These are phyloP conservation scores for Paracanthobrama guichenoti DNA, from an alignment of 2,113 vertebrate genomes.

Conservation along the genomic window DNA sequence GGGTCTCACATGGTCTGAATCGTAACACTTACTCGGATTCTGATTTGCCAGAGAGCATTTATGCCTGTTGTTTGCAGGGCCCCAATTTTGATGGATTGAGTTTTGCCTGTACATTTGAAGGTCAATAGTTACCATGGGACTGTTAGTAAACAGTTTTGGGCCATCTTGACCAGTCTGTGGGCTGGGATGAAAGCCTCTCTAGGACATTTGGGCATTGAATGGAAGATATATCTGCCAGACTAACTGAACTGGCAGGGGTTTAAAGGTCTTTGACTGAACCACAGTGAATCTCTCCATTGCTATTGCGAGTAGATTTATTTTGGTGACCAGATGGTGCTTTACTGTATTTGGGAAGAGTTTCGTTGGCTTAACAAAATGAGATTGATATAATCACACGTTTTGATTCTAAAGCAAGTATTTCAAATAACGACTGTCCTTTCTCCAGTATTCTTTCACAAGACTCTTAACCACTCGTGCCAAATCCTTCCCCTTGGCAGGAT, in stretches of 20 bases:
- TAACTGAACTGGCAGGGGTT: conserved; percentile 25
- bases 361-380: conserved; percentile 33
- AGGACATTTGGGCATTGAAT: conserved; percentile 11
- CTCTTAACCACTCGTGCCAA: background rate
- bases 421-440: conserved; percentile 19
- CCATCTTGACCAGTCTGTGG: conserved; percentile 21
- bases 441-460: background rate
- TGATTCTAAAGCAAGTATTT: conserved; percentile 18
- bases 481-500: conserved; percentile 25
- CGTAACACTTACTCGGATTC: background rate
- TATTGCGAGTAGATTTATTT: conserved; percentile 26
- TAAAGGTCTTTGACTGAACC: conserved; percentile 26
- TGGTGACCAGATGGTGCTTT: conserved; percentile 23
- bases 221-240: conserved; percentile 1
- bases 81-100: conserved; percentile 1
- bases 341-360: conserved; percentile 28
- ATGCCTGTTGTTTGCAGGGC: background rate
- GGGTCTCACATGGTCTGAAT: background rate
- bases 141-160: conserved; percentile 21
- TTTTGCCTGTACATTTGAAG: background rate
- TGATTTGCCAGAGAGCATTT: background rate
- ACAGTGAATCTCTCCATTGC: conserved; percentile 15
- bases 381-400: conserved; percentile 26
- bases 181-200: conserved; percentile 8
- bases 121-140: conserved; percentile 32